Evolutionary conservation across 2,797 vertebrate species (phyloP), one percentile per base, ranked within the genome.

Genomic region (Remorina albescens): DNA sequence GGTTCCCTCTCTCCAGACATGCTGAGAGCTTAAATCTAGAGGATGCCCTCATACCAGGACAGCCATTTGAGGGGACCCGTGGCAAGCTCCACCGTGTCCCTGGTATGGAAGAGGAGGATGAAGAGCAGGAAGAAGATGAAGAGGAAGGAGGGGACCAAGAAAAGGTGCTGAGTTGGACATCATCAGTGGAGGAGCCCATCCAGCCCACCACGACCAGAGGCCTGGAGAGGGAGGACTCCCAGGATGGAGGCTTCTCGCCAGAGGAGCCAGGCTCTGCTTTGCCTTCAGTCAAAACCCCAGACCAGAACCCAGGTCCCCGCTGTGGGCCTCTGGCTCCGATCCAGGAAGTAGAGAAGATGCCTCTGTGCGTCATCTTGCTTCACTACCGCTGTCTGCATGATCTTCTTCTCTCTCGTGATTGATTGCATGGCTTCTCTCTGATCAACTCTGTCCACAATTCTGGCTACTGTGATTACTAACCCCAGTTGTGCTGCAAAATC

Each of bases 121-220:
- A 88, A 28, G 85, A 87, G 23, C 74, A 82, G 44, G 85, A 89
- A 2, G 86, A 86, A 3, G 78, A 89, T 2, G 89, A 86, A 12
- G 89, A 71, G 0, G 78, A 46, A 8, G 60, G 61, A 23, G 76
- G 62, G 19, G 84, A 85, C 53, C 80, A 78, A 28, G 85, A 89
- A 10, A 93, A 91, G 71, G 90, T 90, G n/a, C 76, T 73, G 49
- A 87, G 69, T 21, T 93, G 92, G 92, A 36, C 74, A 0, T 82
- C 92, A 0, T 78, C 88, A 0, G 82, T 94, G 44, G 94, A 95
- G 85, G 93, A 94, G 55, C 73, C 89, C 15, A 90, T 94, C 39
- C 89, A 87, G 63, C 86, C 92, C 36, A 90, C 83, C 57, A 82
- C 66, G 0, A 16, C 94, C 67, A 67, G 75, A 55, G 67, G 77